Percentiles rank a stretch among this genome's conserved stretches.
These are phyloP conservation scores for Madoqua kirkii DNA, from an alignment of 2,113 vertebrate species.

Conservation along the genomic window DNA sequence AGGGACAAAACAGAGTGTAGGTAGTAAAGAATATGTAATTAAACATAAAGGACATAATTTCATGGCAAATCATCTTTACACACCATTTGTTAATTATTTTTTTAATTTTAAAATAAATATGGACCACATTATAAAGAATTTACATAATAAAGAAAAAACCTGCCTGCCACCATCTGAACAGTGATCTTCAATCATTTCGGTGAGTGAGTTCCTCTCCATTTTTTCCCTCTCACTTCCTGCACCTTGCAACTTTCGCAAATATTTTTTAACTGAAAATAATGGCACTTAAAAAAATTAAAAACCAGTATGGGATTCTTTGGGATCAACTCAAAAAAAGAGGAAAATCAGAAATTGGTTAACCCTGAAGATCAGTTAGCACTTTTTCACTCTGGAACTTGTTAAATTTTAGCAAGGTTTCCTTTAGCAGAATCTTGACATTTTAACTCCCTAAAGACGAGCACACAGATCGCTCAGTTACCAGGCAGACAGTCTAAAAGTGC, in stretches of 20 bases:
- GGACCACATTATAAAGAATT: not conserved
- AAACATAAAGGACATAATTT: not conserved
- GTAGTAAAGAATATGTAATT: not conserved
- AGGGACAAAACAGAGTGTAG: not conserved
- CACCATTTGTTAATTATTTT: not conserved
- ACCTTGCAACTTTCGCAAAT: not conserved
- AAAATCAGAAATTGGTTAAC: not conserved
- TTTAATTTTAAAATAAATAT: not conserved
- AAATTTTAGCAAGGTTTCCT: not conserved
- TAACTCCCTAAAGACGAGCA: not conserved
- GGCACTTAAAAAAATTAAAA: not conserved
- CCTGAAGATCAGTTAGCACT: not conserved
- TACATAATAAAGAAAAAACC: not conserved
- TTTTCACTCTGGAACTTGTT: not conserved
- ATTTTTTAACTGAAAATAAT: not conserved
- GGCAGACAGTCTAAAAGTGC: not conserved
- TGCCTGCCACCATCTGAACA: not conserved
- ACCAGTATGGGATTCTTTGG: not conserved
- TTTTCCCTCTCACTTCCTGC: accelerated
- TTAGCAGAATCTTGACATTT: not conserved
- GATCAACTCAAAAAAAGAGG: not conserved
- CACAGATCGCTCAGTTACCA: not conserved
- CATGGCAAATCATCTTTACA: not conserved
- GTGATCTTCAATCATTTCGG: not conserved
- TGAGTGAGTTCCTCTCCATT: accelerated